A percentile compares a stretch with the other conserved stretches of the same genome.
Evolutionary conservation across 2,113 vertebrate genomes (phyloP).

Genomic region (Chaetodon trifascialis): DNA sequence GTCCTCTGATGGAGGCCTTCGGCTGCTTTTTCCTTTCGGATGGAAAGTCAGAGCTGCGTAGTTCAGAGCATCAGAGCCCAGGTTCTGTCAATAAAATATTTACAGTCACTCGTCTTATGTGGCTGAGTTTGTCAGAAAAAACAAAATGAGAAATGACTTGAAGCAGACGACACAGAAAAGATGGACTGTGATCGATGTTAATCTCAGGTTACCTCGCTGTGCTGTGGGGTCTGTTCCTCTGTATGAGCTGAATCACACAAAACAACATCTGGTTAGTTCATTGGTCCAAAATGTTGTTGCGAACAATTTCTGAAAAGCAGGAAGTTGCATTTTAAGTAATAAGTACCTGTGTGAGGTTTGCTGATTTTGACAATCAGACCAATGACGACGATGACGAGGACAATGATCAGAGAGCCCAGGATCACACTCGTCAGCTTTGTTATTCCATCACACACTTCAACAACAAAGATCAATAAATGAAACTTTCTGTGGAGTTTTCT

Average conservation of each 20-base stretch:
- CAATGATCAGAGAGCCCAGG: background rate
- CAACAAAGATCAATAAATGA: background rate
- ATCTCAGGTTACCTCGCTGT: background rate
- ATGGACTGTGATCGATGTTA: background rate
- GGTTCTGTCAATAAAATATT: background rate
- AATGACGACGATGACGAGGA: background rate
- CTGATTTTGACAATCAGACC: background rate
- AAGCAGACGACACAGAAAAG: background rate
- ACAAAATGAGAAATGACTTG: background rate
- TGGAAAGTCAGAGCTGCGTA: constrained; percentile 9
- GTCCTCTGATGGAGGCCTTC: background rate
- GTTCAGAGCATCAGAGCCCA: background rate
- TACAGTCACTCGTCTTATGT: background rate
- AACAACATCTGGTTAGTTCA: background rate
- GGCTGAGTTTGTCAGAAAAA: background rate
- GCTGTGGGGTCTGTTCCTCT: background rate
- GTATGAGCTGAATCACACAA: background rate
- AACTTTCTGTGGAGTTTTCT: background rate
- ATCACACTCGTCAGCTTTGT: background rate
- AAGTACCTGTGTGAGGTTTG: background rate
- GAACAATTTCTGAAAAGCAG: background rate
- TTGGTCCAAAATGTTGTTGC: background rate
- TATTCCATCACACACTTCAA: background rate
- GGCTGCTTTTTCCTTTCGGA: background rate
- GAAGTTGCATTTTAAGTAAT: background rate